phyloP scores from a whole-genome alignment of 1,140 invertebrate species.

The Cyclargus thomasi region DNA sequence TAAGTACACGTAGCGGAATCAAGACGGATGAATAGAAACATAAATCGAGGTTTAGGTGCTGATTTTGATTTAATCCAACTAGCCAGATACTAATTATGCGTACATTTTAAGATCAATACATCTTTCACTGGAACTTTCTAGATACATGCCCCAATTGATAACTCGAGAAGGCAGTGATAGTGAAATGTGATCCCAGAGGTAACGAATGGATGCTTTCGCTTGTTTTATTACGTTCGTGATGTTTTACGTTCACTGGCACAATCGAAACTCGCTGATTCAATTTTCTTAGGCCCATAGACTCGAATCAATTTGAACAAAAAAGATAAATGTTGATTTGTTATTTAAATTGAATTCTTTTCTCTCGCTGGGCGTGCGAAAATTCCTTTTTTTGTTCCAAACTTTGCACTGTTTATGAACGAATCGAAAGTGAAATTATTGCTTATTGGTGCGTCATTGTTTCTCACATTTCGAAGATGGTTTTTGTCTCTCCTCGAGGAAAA shows the following conservation, averaged over 20 bases:
- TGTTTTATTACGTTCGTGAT: slow-evolving; percentile 28
- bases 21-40: neutral
- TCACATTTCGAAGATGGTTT: no score
- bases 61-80: neutral
- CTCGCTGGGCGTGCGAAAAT: slow-evolving; percentile 3
- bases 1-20: neutral
- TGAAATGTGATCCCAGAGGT: slow-evolving; percentile 25
- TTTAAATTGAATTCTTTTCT: slow-evolving; percentile 1
- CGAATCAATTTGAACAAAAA: slow-evolving; percentile 4
- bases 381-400: neutral
- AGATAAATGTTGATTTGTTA: neutral
- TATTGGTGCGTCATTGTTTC: no score
- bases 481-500: no score
- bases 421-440: neutral
- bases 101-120: neutral
- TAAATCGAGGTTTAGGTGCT: neutral
- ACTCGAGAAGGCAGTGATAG: slow-evolving; percentile 17
- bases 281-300: slow-evolving; percentile 22
- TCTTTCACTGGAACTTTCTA: slow-evolving; percentile 7
- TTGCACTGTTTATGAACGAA: neutral
- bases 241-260: slow-evolving; percentile 10
- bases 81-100: no score
- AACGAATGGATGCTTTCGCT: slow-evolving; percentile 29
- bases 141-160: slow-evolving; percentile 2
- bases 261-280: slow-evolving; percentile 19